phyloP scores from a whole-genome alignment of 1,140 invertebrate species.

The Drosophila pruinosa region DNA sequence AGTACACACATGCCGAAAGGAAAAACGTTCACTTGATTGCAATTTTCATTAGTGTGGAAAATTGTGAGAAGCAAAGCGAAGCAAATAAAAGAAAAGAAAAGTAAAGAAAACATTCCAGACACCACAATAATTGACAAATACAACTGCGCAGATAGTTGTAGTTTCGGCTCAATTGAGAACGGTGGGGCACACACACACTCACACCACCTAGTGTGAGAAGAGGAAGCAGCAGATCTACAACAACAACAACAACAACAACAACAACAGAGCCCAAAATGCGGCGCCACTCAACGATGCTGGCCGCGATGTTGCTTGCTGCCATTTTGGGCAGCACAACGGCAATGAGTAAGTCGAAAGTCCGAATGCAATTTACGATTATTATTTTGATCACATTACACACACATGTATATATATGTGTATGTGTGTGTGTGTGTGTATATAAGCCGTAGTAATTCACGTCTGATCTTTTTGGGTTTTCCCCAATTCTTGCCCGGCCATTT shows the following conservation, averaged over 20 bases:
- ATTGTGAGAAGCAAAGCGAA: constrained; percentile 47
- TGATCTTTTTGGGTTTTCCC: too few relatives aligned
- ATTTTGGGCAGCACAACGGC: constrained; percentile 63
- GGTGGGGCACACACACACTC: constrained; percentile 1
- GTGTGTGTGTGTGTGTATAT: too few relatives aligned
- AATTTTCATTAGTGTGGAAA: constrained; percentile 73
- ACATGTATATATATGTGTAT: too few relatives aligned
- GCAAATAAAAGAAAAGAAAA: constrained; percentile 15
- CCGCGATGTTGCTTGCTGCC: constrained; percentile 74
- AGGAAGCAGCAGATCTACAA: constrained; percentile 20
- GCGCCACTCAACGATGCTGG: constrained; percentile 78
- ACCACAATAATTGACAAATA: constrained; percentile 30
- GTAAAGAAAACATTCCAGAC: constrained; percentile 54
- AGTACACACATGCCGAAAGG: constrained; percentile 44
- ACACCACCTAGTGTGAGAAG: constrained; percentile 1
- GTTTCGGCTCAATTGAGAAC: constrained; percentile 3
- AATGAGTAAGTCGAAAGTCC: constrained; percentile 74
- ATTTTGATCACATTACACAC: too few relatives aligned
- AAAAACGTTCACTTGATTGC: constrained; percentile 62
- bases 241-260: constrained; percentile 11
- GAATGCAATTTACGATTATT: too few relatives aligned
- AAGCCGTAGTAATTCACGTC: too few relatives aligned
- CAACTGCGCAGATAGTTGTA: constrained; percentile 36
- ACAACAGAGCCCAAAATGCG: constrained; percentile 61
- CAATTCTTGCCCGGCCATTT: too few relatives aligned